Evolutionary conservation across 23 tunicate genomes (phyloP).

Genomic region (Styela clava): DNA sequence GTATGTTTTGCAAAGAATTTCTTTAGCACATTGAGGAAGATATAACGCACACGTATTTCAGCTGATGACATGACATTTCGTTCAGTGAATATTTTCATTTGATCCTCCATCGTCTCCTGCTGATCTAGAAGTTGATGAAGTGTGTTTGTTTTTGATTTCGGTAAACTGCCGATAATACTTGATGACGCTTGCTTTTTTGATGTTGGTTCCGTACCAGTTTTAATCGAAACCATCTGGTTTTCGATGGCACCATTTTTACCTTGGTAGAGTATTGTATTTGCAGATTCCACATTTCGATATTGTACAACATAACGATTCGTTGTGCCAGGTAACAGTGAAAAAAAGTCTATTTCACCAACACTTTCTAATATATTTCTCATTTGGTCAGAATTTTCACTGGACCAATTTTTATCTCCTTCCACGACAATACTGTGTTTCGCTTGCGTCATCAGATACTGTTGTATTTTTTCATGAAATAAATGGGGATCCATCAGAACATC

Average conservation of each 20-base stretch:
- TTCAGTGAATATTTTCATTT: not conserved
- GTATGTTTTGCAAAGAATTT: not conserved
- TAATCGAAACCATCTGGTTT: conserved; percentile 8
- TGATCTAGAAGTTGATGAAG: not conserved
- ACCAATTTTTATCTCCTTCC: not conserved
- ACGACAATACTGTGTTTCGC: not conserved
- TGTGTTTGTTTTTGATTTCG: too few species aligned
- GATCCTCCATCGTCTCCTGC: conserved; percentile 14
- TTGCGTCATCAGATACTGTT: conserved; percentile 1
- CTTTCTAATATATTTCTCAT: not conserved
- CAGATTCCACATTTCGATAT: not conserved
- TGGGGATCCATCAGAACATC: not conserved
- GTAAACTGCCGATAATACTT: too few species aligned
- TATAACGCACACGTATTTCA: conserved; percentile 13
- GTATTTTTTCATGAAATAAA: not conserved
- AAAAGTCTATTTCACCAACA: not conserved
- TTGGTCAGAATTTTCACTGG: too few species aligned
- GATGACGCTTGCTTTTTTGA: not conserved
- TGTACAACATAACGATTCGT: not conserved
- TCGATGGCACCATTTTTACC: conserved; percentile 20
- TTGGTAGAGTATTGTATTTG: not conserved
- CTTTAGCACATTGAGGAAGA: not conserved
- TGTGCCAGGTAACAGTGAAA: not conserved
- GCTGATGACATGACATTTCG: not conserved
- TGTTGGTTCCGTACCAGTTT: not conserved